phyloP scores from a whole-genome alignment of 1,140 invertebrate genomes.

The Drosophila ananassae region DNA sequence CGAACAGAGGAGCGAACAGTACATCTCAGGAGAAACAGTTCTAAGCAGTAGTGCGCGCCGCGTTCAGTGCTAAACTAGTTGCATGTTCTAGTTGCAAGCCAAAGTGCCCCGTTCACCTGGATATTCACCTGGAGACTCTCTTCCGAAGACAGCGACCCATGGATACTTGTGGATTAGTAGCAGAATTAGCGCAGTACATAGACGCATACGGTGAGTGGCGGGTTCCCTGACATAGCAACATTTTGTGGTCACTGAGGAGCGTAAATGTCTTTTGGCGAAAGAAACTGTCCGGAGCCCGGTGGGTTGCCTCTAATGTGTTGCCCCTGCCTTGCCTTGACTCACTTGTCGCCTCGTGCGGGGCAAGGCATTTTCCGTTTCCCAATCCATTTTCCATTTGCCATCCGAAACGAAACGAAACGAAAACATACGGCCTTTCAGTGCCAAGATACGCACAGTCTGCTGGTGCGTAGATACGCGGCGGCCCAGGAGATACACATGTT shows the following conservation, averaged over 20 bases:
- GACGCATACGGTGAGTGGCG: slow-evolving; percentile 69
- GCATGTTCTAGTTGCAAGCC: slow-evolving; percentile 1
- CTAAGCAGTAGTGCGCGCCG: too few relatives aligned
- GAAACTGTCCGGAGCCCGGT: neutral
- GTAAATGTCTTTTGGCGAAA: neutral
- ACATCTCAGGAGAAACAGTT: neutral
- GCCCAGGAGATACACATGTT: slow-evolving; percentile 53
- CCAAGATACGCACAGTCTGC: slow-evolving; percentile 56
- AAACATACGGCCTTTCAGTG: slow-evolving; percentile 53
- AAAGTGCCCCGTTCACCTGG: neutral
- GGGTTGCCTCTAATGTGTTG: slow-evolving; percentile 19
- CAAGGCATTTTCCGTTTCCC: slow-evolving; percentile 10
- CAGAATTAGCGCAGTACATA: slow-evolving; percentile 65
- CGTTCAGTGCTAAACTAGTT: neutral
- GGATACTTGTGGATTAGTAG: slow-evolving; percentile 77
- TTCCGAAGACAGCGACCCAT: slow-evolving; percentile 25
- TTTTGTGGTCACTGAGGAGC: slow-evolving; percentile 46
- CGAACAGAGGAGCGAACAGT: too few relatives aligned
- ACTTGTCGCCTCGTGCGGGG: slow-evolving; percentile 31
- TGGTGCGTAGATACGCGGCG: slow-evolving; percentile 2
- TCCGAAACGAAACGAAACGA: slow-evolving; percentile 29
- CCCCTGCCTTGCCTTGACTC: slow-evolving; percentile 13
- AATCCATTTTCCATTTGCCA: slow-evolving; percentile 12
- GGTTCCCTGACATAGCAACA: slow-evolving; percentile 25
- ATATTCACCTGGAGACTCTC: neutral